phyloP scores from a whole-genome alignment of 2,888 invertebrate species.

The Metellina segmentata region DNA sequence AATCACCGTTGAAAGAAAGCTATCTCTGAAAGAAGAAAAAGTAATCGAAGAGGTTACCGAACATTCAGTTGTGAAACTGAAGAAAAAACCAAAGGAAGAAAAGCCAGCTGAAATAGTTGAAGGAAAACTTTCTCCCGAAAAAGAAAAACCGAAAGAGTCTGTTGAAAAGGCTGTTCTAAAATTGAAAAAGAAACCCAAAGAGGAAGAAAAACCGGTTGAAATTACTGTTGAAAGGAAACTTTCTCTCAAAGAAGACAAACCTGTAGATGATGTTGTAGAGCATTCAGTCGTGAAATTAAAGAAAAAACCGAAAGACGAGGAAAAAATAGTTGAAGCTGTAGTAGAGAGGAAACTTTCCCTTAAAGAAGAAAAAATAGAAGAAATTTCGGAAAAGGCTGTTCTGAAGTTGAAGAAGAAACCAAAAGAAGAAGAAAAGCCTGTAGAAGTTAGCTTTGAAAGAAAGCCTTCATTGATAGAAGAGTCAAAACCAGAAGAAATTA shows the following conservation, averaged over 20 bases:
- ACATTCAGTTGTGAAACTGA: slow-evolving; percentile 34
- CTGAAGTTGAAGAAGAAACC: slow-evolving; percentile 66
- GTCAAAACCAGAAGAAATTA: slow-evolving; percentile 32
- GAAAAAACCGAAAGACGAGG: slow-evolving; percentile 63
- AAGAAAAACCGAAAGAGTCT: slow-evolving; percentile 22
- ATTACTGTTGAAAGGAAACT: slow-evolving; percentile 32
- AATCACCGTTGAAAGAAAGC: neutral
- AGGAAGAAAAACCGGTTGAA: slow-evolving; percentile 47
- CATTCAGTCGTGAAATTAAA: slow-evolving; percentile 58
- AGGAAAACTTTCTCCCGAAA: slow-evolving; percentile 2
- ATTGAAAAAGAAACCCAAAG: slow-evolving; percentile 24
- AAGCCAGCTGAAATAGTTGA: slow-evolving; percentile 36
- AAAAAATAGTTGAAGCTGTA: slow-evolving; percentile 47
- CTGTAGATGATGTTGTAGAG: slow-evolving; percentile 47
- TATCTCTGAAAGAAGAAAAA: slow-evolving; percentile 24
- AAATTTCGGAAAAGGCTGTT: slow-evolving; percentile 52
- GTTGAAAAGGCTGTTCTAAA: slow-evolving; percentile 2
- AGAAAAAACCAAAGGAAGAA: slow-evolving; percentile 58
- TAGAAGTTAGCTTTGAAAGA: slow-evolving; percentile 17
- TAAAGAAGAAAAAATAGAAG: slow-evolving; percentile 48
- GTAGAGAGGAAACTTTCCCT: slow-evolving; percentile 40
- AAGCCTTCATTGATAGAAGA: slow-evolving; percentile 32
- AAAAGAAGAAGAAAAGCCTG: slow-evolving; percentile 50
- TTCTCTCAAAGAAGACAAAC: slow-evolving; percentile 46
- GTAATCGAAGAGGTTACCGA: neutral